Conservation (phyloP, 2,888 invertebrate species). For the Xanthia icteritia region DNA sequence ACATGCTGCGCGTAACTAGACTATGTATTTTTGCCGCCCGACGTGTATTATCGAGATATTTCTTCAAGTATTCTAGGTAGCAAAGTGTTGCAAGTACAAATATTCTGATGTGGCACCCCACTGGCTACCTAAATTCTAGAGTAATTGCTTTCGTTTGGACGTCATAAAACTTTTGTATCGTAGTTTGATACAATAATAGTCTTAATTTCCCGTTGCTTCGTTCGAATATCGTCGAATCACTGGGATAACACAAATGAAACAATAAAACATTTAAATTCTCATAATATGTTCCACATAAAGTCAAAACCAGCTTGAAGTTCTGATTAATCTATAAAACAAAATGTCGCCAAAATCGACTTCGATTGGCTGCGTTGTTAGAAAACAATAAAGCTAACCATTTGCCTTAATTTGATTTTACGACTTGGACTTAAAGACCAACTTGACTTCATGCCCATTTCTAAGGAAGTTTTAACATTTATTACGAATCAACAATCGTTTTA, state of each 20-base stretch:
- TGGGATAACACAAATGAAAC: neutral
- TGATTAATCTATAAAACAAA: conserved; percentile 16
- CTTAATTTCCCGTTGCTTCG: neutral
- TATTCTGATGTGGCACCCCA: conserved; percentile 13
- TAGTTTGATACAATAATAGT: neutral
- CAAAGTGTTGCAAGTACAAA: conserved; percentile 20
- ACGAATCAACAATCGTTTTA: conserved; percentile 55
- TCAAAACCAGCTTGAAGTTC: neutral
- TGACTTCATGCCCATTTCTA: conserved; percentile 51
- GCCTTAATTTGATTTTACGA: conserved; percentile 53
- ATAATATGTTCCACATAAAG: neutral
- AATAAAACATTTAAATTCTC: neutral
- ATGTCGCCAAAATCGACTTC: neutral
- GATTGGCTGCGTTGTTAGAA: conserved; percentile 31
- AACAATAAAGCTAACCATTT: conserved; percentile 53
- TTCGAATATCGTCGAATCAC: neutral
- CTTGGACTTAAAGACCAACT: conserved; percentile 31
- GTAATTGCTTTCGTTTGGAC: conserved; percentile 17
- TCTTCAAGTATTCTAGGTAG: conserved; percentile 33
- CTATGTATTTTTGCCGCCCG: conserved; percentile 37
- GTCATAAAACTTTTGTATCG: neutral
- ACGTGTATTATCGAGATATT: conserved; percentile 38
- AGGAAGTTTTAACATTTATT: conserved; percentile 46
- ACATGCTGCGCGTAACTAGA: conserved; percentile 41
- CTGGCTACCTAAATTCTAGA: neutral